These are phyloP conservation scores for Paratilapia polleni DNA, from an alignment of 2,113 vertebrate genomes.

Conservation along the genomic window DNA sequence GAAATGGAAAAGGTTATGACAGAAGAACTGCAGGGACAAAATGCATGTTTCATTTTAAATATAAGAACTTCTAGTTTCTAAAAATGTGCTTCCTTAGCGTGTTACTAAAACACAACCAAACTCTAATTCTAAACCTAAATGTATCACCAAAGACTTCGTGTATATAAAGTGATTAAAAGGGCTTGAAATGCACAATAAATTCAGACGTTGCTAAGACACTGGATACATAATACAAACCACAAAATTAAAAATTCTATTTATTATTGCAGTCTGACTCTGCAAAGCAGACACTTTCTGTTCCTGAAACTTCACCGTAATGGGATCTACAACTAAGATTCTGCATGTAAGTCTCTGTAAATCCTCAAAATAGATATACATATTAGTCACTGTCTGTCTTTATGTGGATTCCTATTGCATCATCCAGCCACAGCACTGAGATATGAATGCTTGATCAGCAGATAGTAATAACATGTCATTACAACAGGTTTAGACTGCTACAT, in stretches of 20 bases:
- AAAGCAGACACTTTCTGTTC: not conserved
- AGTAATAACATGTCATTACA: not conserved
- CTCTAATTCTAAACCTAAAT: not conserved
- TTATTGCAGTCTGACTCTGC: not conserved
- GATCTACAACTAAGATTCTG: not conserved
- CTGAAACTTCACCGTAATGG: not conserved
- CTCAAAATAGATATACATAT: not conserved
- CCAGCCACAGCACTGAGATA: not conserved
- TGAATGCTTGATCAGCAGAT: not conserved
- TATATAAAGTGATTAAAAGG: not conserved
- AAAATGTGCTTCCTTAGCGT: not conserved
- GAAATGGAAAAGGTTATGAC: no score
- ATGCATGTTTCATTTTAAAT: not conserved
- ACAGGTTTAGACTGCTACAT: not conserved
- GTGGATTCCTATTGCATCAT: not conserved
- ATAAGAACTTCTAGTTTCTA: not conserved
- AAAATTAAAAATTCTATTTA: not conserved
- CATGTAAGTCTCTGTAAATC: not conserved
- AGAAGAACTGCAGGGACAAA: no score
- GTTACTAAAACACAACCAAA: not conserved
- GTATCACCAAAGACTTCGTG: accelerated
- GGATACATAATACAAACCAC: not conserved
- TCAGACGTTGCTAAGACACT: not conserved
- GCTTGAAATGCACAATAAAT: not conserved
- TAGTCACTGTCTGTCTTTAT: not conserved